Conservation (phyloP, 1,140 invertebrate genomes). For the Magallana ariakensis region DNA sequence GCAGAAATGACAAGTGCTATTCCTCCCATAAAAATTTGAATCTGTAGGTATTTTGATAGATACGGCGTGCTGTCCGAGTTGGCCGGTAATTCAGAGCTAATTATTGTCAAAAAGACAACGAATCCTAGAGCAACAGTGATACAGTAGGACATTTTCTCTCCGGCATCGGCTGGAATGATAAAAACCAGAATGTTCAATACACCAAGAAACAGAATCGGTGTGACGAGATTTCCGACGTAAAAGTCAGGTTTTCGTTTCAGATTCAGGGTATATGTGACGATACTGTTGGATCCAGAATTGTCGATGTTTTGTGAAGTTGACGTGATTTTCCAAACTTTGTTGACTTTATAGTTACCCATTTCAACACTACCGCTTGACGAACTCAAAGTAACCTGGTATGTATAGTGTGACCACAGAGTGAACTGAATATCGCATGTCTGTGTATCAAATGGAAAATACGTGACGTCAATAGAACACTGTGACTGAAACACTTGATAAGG, state of each 20-base stretch:
- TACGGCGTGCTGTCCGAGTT: not conserved
- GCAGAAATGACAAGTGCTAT: not conserved
- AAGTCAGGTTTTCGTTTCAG: not conserved
- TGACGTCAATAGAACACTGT: constrained; percentile 27
- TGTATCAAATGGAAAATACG: constrained; percentile 55
- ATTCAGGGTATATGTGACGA: not conserved
- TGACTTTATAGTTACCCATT: no score
- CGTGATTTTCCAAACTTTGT: not conserved
- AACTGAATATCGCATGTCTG: constrained; percentile 48
- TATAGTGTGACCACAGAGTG: constrained; percentile 42
- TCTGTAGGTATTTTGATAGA: not conserved
- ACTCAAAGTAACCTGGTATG: not conserved
- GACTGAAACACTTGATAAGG: constrained; percentile 53
- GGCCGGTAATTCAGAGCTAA: not conserved
- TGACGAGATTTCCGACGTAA: constrained; percentile 24
- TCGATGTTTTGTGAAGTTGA: not conserved
- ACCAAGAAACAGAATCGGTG: constrained; percentile 36
- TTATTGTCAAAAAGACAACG: constrained; percentile 39
- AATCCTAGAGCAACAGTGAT: not conserved
- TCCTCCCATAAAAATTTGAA: not conserved
- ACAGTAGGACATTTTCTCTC: not conserved
- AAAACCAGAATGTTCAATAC: constrained; percentile 5
- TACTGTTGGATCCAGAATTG: not conserved
- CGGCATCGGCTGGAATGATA: no score
- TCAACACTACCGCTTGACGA: no score